phyloP scores from a whole-genome alignment of 2,113 vertebrate species.

The Paradoxurus hermaphroditus region DNA sequence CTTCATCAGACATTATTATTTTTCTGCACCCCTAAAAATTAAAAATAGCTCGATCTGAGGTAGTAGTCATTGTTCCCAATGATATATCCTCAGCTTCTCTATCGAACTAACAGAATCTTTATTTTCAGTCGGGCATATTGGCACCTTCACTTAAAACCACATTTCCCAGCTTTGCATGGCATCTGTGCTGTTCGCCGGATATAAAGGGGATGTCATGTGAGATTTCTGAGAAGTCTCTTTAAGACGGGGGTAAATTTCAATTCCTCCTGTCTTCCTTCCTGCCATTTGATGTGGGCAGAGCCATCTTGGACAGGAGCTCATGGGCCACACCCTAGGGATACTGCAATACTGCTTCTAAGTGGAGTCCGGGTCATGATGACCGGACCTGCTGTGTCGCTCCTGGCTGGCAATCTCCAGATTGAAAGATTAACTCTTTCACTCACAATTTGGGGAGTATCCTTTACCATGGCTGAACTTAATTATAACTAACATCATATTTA shows the following conservation, averaged over 20 bases:
- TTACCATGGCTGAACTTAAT: neutral
- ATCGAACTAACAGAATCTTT: neutral
- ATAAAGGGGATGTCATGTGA: accelerated
- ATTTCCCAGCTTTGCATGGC: neutral
- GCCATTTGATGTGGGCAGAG: neutral
- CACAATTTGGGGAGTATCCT: neutral
- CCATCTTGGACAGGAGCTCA: neutral
- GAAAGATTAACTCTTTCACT: neutral
- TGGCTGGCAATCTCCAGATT: neutral
- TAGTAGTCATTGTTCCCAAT: neutral
- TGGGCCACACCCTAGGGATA: neutral
- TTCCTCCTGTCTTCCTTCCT: neutral
- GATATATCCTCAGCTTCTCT: neutral
- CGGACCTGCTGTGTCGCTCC: accelerated
- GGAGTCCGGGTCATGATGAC: accelerated
- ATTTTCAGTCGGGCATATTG: neutral
- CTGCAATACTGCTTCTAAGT: too few relatives aligned
- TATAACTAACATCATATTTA: neutral
- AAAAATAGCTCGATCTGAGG: neutral
- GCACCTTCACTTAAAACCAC: neutral
- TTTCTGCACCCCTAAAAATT: neutral
- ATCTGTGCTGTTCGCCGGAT: neutral
- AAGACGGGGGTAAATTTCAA: neutral
- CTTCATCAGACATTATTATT: neutral
- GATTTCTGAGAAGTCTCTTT: neutral